phyloP scores from a whole-genome alignment of 2,797 vertebrate genomes.

The Notolabrus celidotus region DNA sequence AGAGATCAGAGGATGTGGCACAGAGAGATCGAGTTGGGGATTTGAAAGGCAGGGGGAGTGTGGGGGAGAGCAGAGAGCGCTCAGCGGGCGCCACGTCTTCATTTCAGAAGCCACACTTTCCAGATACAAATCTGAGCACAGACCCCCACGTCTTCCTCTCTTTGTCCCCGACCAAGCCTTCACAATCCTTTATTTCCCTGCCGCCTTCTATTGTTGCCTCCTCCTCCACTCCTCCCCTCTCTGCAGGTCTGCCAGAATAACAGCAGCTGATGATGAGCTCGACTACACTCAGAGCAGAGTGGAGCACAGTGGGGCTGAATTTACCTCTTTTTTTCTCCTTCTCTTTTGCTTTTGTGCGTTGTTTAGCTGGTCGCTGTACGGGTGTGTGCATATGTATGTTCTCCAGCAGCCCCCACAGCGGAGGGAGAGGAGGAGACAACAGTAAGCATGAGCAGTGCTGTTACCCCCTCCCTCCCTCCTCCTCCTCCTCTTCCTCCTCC shows the following conservation, averaged over 20 bases:
- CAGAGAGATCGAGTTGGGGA: not conserved
- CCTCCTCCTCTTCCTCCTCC: not conserved
- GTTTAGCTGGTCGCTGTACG: slow-evolving; percentile 16
- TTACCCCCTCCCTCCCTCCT: slow-evolving; percentile 47
- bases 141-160: slow-evolving; percentile 31
- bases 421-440: slow-evolving; percentile 70
- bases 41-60: not conserved
- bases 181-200: slow-evolving; percentile 47
- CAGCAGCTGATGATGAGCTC: slow-evolving; percentile 76
- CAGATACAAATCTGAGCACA: slow-evolving; percentile 30
- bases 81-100: not conserved
- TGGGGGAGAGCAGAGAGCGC: not conserved
- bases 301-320: slow-evolving; percentile 1
- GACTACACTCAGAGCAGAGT: slow-evolving; percentile 41
- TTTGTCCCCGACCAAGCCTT: slow-evolving; percentile 55
- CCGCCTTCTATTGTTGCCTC: slow-evolving; percentile 53
- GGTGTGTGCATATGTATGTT: slow-evolving; percentile 27
- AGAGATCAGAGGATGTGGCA: not conserved
- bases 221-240: slow-evolving; percentile 43
- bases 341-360: slow-evolving; percentile 19
- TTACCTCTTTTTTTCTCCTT: slow-evolving; percentile 45
- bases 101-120: slow-evolving; percentile 22
- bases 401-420: slow-evolving; percentile 56
- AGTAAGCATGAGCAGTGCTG: slow-evolving; percentile 63
- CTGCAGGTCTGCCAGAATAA: slow-evolving; percentile 72